These are phyloP conservation scores for Venustaconcha ellipsiformis DNA, from an alignment of 1,140 invertebrate genomes.

Conservation along the genomic window DNA sequence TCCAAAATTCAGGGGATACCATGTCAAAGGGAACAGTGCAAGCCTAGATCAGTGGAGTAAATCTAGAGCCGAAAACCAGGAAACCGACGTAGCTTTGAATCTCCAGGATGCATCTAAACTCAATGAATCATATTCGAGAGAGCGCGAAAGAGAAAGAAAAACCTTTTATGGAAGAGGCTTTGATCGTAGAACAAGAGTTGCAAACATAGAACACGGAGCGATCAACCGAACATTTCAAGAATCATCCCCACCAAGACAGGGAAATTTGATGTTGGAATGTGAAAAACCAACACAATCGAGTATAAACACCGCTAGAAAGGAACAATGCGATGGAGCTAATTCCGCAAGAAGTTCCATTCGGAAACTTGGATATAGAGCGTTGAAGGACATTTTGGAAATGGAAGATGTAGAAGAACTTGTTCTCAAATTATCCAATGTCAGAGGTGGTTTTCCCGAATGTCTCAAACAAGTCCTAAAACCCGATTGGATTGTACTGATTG, in stretches of 20 bases:
- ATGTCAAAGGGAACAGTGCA: neutral
- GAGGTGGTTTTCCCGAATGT: constrained; percentile 18
- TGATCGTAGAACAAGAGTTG: neutral
- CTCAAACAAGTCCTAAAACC: too few species aligned
- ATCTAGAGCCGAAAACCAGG: neutral
- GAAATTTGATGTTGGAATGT: constrained; percentile 5
- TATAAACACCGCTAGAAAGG: constrained; percentile 14
- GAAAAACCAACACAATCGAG: constrained; percentile 9
- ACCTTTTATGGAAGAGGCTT: too few species aligned
- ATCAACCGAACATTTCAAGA: neutral
- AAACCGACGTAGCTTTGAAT: neutral
- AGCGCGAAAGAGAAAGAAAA: neutral
- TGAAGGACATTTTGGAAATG: neutral
- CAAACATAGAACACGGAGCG: neutral
- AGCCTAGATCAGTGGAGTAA: neutral
- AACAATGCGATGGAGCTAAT: constrained; percentile 1
- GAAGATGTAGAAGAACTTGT: constrained; percentile 17
- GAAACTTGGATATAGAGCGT: too few species aligned
- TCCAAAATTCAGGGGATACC: neutral
- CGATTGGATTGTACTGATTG: too few species aligned
- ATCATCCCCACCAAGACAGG: neutral
- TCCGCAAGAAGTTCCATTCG: too few species aligned
- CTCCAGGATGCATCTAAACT: too few species aligned
- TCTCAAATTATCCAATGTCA: constrained; percentile 13
- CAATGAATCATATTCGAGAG: neutral